Evolutionary conservation across 2,888 invertebrate genomes (phyloP), one percentile per base, ranked within the genome.

Genomic region (Pyrochroa serraticornis): DNA sequence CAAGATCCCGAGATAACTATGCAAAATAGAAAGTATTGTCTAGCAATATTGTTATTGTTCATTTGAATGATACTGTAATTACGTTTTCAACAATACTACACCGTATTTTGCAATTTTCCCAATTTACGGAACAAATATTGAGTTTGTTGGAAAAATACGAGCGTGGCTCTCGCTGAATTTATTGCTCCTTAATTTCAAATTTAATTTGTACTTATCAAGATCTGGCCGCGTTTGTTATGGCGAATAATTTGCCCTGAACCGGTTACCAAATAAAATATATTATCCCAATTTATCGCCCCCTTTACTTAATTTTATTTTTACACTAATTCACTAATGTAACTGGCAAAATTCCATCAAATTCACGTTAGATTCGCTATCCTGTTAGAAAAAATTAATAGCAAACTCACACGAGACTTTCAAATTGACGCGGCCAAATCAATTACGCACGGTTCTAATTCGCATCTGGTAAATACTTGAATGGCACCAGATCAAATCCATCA

Each of bases 1-100:
- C 12, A 35, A 46, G 51, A 54, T 54, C 46, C 30, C 14, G 10
- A 22, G 53, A 58, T 58, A 47, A 37, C 14, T 10, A 58, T 54
- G 45, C 36, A 54, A 39, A 54, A 31, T 50, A 39, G 53, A 59
- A 59, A 59, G 50, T 54, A 59, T 53, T 48, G 47, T 44, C 30
- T 48, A 46, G 41, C 22, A 50, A 31, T 50, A 45, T 48, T 45
- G n/a, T 39, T 12, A 14, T n/a, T 41, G 36, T 9, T 37, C 37
- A 32, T 12, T 45, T 56, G 36, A 51, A 42, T 52, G 42, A 55
- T 47, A 31, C 37, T 45, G 39, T 45, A 58, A 53, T 58, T 55
- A 49, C 44, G 31, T 45, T 53, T 44, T 36, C 30, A 38, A 52
- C 45, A 52, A 52, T 52, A 36, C 51, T 12, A 10, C 38, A 43